Evolutionary conservation across 1,140 invertebrate genomes (phyloP), one percentile per base, ranked within the genome.

Genomic region (Medauroidea extradentata): DNA sequence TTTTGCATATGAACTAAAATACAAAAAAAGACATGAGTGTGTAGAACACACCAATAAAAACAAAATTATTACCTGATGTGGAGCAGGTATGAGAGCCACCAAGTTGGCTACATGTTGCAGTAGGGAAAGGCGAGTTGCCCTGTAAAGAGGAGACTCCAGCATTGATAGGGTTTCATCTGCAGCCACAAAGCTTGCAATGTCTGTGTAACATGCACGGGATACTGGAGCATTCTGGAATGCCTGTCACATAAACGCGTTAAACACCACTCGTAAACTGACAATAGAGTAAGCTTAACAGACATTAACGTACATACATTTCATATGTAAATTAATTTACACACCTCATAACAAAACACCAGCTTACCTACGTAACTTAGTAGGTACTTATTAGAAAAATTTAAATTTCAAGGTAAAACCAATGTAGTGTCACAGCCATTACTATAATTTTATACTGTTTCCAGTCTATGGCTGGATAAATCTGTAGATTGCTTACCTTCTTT

Each of bases 71-170:
- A 79, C 76, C 63, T 82, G 77, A 73, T 85, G 81, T 0, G 78
- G 78, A 57, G 77, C 74, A 39, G 85, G 85, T 13, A 87, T 65
- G 24, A 80, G 67, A 42, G 76, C 76, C 24, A 78, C 75, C 2
- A 87, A 71, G 62, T 77, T 75, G 58, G 72, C 77, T 25, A 88
- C 74, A 62, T 82, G 80, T 42, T 81, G 74, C 9, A 84, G 72
- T 38, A 85, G 65, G 54, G 75, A 80, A 18, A 80, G 69, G 64
- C 81, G 78, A 9, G 81, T 74, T 13, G 84, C 82, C 61, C 75
- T 75, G 51, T 83, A 80, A 19, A 86, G 63, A 13, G 78, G 69
- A 1, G 52, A 59, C 23, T 59, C 41, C 11, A 59, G 50, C 14
- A 13, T 3, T 11, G 57, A 19, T 14, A 52, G 9, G 3, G 27